Evolutionary conservation across 1,140 invertebrate genomes (phyloP), one percentile per base, ranked within the genome.

Genomic region (Streblospio benedicti): DNA sequence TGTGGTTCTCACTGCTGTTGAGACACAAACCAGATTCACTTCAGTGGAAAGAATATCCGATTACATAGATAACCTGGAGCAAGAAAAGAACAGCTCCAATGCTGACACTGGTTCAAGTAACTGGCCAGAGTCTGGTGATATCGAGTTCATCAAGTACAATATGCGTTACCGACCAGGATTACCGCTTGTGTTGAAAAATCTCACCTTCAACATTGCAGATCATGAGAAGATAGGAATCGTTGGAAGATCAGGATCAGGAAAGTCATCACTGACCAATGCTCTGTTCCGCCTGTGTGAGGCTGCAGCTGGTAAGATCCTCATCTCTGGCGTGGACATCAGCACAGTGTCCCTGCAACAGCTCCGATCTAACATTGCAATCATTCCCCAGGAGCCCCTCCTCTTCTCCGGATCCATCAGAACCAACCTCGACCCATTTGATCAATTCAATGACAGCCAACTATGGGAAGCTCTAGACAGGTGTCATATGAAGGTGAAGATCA

Each of bases 231-330:
- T 91, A 57, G 87, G 89, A 1, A 87, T 93, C 57, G 89, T 91
- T 23, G 91, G 91, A 20, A 76, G 84, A 63, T 86, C 85, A 5
- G 93, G 93, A 1, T 91, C 91, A 35, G 93, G 93, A 18, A 96
- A 96, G 75, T 91, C 90, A 0, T 93, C 91, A 0, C 76, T 95
- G n/a, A 80, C 76, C 1, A 63, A 82, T 27, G 75, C 78, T 30
- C 60, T 83, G 23, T 83, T 83, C 67, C 75, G 81, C 4, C 77
- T 83, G 58, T 70, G 83, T 49, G 79, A 83, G 51, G 70, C 81
- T 18, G 66, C 62, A 27, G 68, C 69, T 20, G 82, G 82, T 4
- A 61, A 65, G n/a, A 83, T 90, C 31, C 61, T 69, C 0, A 86
- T 93, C 49, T 90, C 91, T 71, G 83, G 74, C 5, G 73, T 85